Conservation (phyloP, 2,113 vertebrate species). For the Xiphophorus couchianus region DNA sequence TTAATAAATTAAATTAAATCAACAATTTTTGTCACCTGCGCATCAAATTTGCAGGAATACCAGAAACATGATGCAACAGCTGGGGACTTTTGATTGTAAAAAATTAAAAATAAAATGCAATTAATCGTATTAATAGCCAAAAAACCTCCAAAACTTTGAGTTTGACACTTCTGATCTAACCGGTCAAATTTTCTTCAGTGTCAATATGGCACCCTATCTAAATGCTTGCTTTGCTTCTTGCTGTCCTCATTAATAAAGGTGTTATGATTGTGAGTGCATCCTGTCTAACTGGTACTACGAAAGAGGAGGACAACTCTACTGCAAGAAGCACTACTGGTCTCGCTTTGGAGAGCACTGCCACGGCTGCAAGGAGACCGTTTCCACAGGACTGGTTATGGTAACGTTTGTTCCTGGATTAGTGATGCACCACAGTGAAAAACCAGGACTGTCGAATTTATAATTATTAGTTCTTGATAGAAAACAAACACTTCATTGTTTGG, state of each 20-base stretch:
- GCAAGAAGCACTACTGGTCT: conserved; percentile 96
- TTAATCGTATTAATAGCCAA: too few species aligned
- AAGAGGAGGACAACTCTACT: conserved; percentile 91
- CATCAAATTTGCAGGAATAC: too few species aligned
- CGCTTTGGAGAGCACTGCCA: conserved; percentile 92
- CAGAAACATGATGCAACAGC: too few species aligned
- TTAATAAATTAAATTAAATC: too few species aligned
- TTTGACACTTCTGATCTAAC: not conserved
- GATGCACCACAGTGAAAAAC: not conserved
- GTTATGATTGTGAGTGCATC: conserved; percentile 87
- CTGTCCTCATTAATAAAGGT: conserved; percentile 76
- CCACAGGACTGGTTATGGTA: conserved; percentile 96
- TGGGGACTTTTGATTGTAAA: too few species aligned
- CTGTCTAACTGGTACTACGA: conserved; percentile 96
- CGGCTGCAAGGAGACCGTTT: conserved; percentile 90
- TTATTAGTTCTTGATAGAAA: not conserved
- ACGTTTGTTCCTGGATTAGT: not conserved
- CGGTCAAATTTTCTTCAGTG: conserved; percentile 6
- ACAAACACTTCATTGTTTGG: not conserved
- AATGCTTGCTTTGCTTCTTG: conserved; percentile 7
- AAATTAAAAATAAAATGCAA: too few species aligned
- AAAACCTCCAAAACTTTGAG: too few species aligned
- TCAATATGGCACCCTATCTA: not conserved
- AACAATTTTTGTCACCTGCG: too few species aligned
- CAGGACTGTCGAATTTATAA: not conserved